Base-by-base conservation (phyloP, 1,140 invertebrate species). In the Cyclargus thomasi region DNA sequence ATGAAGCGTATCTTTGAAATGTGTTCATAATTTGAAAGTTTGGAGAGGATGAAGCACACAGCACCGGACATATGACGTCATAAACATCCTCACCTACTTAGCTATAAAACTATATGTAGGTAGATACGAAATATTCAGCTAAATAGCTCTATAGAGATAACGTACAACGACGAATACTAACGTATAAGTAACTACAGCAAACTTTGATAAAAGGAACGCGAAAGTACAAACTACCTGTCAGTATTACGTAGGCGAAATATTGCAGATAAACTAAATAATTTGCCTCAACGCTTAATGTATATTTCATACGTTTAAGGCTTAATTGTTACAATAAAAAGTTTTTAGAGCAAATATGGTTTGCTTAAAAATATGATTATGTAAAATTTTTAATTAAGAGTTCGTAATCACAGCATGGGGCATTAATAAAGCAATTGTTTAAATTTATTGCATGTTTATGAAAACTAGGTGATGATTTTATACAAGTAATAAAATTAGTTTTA, bases 401-500 rank as follows among this genome's bases (percentile, higher is more conserved):
- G 17, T 59, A 59, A 59, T 59, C 55, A 59, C 55, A 22, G 55
- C 55, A 59, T 1, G 18, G 20, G 18, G 18, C 55, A 11, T 59
- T 59, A 20, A 59, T 20, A 21, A 59, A 59, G 18, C 55, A 20
- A 59, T 59, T 59, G 55, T 59, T 59, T 59, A 59, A 59, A 20
- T 21, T 59, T 59, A 20, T 59, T 20, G 10, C 18, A 8, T 59
- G 21, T 59, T 20, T 59, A 20, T 59, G 53, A 55, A 17, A 59
- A 59, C 55, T 59, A 59, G 55, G 18, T 20, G 55, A 59, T 59
- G 18, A 20, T 18, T 59, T 59, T 59, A 20, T 59, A 59, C 55
- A 8, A 59, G 55, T 18, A 1, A 59, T 59, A 59, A 59, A 59
- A 59, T 59, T 59, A 59, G 18, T 59, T 59, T 59, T 59, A 59